A percentile compares a stretch with the other conserved stretches of the same genome.
These are phyloP conservation scores for Drosophila elegans DNA, from an alignment of 1,140 invertebrate species.

Conservation along the genomic window DNA sequence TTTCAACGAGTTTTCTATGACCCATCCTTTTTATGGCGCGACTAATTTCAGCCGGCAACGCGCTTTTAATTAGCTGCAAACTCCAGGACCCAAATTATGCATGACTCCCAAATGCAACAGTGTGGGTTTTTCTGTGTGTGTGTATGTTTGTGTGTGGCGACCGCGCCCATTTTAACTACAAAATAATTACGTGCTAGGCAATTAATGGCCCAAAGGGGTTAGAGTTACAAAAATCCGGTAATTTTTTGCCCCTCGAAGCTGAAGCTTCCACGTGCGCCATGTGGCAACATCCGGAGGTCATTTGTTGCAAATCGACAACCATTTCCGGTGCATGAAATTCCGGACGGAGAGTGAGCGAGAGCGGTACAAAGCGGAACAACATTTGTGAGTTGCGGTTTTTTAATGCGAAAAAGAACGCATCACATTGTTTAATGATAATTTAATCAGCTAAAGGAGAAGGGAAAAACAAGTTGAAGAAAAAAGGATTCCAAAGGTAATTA, in stretches of 20 bases:
- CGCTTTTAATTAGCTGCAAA: conserved; percentile 82
- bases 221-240: conserved; percentile 56
- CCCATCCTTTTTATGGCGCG: conserved; percentile 18
- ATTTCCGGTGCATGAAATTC: conserved; percentile 67
- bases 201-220: conserved; percentile 77
- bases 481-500: conserved; percentile 1
- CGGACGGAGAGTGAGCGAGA: conserved; percentile 1
- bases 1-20: not conserved
- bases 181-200: conserved; percentile 81
- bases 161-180: conserved; percentile 76
- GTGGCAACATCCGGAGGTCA: conserved; percentile 78
- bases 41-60: conserved; percentile 65
- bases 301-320: conserved; percentile 79
- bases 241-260: conserved; percentile 25
- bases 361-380: conserved; percentile 24
- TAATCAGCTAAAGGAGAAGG: conserved; percentile 35
- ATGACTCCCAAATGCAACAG: conserved; percentile 44
- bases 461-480: not conserved
- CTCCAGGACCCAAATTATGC: conserved; percentile 73
- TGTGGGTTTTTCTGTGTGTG: conserved; percentile 9
- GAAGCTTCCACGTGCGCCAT: conserved; percentile 62
- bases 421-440: conserved; percentile 56
- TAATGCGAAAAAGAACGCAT: conserved; percentile 48
- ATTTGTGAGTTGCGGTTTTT: conserved; percentile 64
- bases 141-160: conserved; percentile 2